A percentile compares a stretch with the other conserved stretches of the same genome.
Evolutionary conservation across 2,113 vertebrate species (phyloP).

Genomic region (Thinocorus orbignyianus): DNA sequence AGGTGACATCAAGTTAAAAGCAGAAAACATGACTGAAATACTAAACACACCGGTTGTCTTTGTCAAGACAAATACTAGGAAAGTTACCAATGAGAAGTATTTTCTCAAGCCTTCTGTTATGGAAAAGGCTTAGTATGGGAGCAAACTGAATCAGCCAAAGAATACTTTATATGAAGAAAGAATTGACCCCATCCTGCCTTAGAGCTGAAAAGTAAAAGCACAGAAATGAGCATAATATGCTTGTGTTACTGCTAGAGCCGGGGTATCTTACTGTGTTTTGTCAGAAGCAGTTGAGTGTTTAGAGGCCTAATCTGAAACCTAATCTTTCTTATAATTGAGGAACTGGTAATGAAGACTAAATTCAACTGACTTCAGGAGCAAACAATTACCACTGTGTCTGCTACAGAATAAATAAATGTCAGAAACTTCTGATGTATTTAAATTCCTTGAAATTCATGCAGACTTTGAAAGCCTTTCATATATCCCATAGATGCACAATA

Average conservation of each 20-base stretch:
- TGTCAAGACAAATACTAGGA: not conserved
- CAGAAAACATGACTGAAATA: not conserved
- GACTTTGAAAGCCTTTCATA: not conserved
- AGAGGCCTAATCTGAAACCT: not conserved
- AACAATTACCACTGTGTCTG: not conserved
- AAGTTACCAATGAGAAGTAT: not conserved
- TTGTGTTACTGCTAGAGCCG: not conserved
- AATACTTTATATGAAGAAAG: not conserved
- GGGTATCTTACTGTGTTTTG: not conserved
- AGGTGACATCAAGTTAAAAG: not conserved
- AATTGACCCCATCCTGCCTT: not conserved
- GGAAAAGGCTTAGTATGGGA: not conserved
- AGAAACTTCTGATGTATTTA: not conserved
- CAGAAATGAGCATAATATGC: not conserved
- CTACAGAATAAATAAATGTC: not conserved
- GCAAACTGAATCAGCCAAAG: not conserved
- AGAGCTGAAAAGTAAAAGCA: not conserved
- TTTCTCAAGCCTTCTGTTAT: not conserved
- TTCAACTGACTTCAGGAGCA: not conserved
- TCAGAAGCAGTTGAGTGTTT: not conserved
- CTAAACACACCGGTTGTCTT: not conserved
- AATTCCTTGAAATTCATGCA: slow-evolving; percentile 17
- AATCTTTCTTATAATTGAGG: not conserved
- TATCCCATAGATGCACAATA: not conserved
- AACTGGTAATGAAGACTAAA: not conserved